Conservation (phyloP, 2,888 invertebrate genomes). For the Phytoseiulus persimilis region DNA sequence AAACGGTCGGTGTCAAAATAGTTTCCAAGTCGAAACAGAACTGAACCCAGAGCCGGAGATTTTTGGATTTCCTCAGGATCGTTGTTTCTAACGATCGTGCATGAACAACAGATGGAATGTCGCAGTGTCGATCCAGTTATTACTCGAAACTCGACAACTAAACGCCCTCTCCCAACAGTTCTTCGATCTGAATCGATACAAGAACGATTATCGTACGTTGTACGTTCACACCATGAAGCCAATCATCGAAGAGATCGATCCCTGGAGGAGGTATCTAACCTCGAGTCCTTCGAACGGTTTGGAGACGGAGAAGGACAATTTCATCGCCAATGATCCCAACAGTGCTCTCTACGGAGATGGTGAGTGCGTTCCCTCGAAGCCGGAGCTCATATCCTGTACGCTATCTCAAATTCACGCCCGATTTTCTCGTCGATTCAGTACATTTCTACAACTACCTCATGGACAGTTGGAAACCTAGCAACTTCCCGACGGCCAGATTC, state of each 20-base stretch:
- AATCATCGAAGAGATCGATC: conserved; percentile 59
- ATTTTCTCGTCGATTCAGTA: conserved; percentile 47
- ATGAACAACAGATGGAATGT: too few species aligned
- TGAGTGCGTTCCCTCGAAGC: conserved; percentile 52
- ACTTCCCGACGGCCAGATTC: conserved; percentile 73
- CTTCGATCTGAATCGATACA: conserved; percentile 54
- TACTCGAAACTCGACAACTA: not conserved
- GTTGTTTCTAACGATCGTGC: too few species aligned
- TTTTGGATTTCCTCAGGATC: too few species aligned
- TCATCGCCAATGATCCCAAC: conserved; percentile 68
- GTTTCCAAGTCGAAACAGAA: too few species aligned
- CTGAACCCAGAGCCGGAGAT: too few species aligned
- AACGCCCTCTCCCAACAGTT: not conserved
- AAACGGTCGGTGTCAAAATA: conserved; percentile 25
- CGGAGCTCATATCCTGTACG: too few species aligned
- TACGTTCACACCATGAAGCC: conserved; percentile 68
- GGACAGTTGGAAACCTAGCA: conserved; percentile 70
- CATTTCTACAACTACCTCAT: conserved; percentile 67
- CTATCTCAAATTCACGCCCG: too few species aligned
- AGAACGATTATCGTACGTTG: conserved; percentile 68
- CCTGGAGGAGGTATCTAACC: conserved; percentile 62
- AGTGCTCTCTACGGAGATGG: conserved; percentile 74
- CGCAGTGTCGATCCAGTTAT: not conserved
- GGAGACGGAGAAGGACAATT: conserved; percentile 64
- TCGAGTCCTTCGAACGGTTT: conserved; percentile 88